Evolutionary conservation across 2,888 invertebrate genomes (phyloP).

Genomic region (Agonopterix arenella): DNA sequence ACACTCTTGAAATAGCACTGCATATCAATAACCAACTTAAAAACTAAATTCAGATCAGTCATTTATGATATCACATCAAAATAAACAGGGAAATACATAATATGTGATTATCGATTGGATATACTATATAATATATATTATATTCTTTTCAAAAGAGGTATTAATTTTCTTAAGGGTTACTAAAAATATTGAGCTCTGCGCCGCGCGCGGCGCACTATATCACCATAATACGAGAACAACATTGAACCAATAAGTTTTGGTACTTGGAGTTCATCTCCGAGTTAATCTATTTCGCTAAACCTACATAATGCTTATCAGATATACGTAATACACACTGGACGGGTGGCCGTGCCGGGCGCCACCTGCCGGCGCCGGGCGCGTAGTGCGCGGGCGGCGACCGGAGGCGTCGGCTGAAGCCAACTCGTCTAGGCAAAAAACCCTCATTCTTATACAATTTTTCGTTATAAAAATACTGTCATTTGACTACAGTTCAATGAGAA

Average conservation of each 20-base stretch:
- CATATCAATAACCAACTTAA: conserved; percentile 77
- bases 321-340: conserved; percentile 58
- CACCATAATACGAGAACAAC: conserved; percentile 75
- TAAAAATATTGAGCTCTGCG: conserved; percentile 77
- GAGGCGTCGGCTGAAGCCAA: conserved; percentile 15
- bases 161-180: conserved; percentile 76
- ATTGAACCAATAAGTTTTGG: conserved; percentile 74
- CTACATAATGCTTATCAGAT: conserved; percentile 78
- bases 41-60: conserved; percentile 79
- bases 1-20: conserved; percentile 76
- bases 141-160: conserved; percentile 77
- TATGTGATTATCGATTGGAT: conserved; percentile 72
- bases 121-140: conserved; percentile 68
- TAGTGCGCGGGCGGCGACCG: conserved; percentile 8
- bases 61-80: conserved; percentile 80
- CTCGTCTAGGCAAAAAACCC: conserved; percentile 56
- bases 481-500: conserved; percentile 76
- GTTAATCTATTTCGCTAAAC: conserved; percentile 75
- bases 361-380: conserved; percentile 14
- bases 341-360: conserved; percentile 18
- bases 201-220: conserved; percentile 68
- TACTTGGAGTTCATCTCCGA: conserved; percentile 66
- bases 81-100: conserved; percentile 76
- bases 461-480: conserved; percentile 78
- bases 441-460: conserved; percentile 69